Percentiles rank a stretch among this genome's conserved stretches.
phyloP scores from a whole-genome alignment of 2,888 invertebrate genomes.

The Salticus scenicus region DNA sequence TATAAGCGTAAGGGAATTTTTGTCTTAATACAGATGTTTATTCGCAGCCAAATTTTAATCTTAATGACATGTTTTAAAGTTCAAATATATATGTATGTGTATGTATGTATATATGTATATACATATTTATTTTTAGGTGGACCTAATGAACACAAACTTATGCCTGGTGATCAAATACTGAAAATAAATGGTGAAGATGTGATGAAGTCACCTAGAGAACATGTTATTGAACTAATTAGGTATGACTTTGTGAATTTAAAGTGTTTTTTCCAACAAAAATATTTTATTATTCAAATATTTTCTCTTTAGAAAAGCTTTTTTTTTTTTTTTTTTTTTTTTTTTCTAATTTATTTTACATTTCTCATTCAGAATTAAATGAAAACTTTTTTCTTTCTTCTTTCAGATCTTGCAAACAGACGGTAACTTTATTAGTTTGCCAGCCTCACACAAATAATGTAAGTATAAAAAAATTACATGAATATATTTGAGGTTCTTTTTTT shows the following conservation, averaged over 20 bases:
- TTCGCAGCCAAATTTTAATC: too few species aligned
- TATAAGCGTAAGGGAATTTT: too few species aligned
- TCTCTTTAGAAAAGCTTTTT: too few species aligned
- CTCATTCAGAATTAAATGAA: background rate
- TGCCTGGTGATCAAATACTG: constrained; percentile 93
- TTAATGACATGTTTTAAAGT: too few species aligned
- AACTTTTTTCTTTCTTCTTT: constrained; percentile 44
- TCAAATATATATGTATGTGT: too few species aligned
- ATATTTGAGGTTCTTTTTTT: too few species aligned
- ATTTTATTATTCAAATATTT: background rate
- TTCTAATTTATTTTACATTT: background rate
- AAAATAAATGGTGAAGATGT: constrained; percentile 94
- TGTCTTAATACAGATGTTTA: too few species aligned
- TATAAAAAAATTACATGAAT: too few species aligned
- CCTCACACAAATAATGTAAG: constrained; percentile 83
- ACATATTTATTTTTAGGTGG: constrained; percentile 82
- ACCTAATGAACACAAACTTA: constrained; percentile 90
- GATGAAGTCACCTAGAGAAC: constrained; percentile 87
- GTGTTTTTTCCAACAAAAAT: background rate
- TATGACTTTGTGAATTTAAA: constrained; percentile 64
- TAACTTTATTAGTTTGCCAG: constrained; percentile 87
- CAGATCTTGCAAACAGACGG: constrained; percentile 85
- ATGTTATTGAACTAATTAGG: constrained; percentile 88
- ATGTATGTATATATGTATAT: too few species aligned
- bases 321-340: too few species aligned